These are phyloP conservation scores for Anguilla anguilla DNA, from an alignment of 2,797 vertebrate species.

Conservation along the genomic window DNA sequence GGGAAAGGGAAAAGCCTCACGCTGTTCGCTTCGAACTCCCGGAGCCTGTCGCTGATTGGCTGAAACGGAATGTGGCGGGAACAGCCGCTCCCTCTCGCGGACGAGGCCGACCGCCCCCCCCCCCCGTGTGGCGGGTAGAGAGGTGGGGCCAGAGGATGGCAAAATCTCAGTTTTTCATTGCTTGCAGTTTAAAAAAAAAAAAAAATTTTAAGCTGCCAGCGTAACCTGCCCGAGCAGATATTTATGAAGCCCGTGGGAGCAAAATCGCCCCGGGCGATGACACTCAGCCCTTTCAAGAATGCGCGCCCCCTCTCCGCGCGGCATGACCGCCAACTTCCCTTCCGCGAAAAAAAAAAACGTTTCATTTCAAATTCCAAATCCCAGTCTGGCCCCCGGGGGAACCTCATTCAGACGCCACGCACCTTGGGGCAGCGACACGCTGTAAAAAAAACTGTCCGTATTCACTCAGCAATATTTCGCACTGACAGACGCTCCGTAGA, in stretches of 20 bases:
- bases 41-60: background rate
- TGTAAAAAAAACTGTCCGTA: background rate
- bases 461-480: background rate
- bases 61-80: background rate
- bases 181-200: background rate
- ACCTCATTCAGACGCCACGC: background rate
- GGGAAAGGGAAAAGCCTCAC: background rate
- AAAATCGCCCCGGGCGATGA: background rate
- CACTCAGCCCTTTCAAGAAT: background rate
- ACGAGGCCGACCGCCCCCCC: background rate
- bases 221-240: background rate
- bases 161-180: background rate
- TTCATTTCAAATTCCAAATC: background rate
- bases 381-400: background rate
- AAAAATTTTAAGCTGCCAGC: background rate
- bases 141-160: background rate
- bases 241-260: background rate
- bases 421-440: background rate
- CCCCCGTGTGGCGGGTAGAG: background rate
- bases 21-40: background rate
- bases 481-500: background rate
- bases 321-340: background rate
- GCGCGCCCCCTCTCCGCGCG: background rate
- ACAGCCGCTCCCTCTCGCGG: background rate
- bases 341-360: background rate